Base-by-base conservation (phyloP, 37 sponge, comb jelly and placozoan genomes). In the Axinella damicornis region DNA sequence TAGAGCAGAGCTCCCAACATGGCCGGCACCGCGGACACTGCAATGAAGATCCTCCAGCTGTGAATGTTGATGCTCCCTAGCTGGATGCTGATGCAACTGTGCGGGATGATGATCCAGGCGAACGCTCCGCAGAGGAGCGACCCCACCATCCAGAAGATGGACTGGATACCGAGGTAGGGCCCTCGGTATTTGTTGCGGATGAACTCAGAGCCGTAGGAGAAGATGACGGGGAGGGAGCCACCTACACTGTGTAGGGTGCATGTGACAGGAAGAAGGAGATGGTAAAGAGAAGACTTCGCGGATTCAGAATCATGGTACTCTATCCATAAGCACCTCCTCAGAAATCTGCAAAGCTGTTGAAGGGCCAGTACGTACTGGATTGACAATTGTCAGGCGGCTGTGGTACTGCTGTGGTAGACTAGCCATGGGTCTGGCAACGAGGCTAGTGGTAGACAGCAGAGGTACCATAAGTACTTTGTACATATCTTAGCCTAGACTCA, bases 151-250 rank as follows among this genome's bases (percentile, higher is more conserved):
- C 89, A 93, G 78, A 85, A 89, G 24, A 53, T 69, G 35, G 89
- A 63, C 75, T 89, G 85, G 22, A 73, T 37, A 9, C 65, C 81
- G 25, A 93, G 57, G 41, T 87, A 88, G 17, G 87, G 75, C 2
- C 89, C 93, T 24, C 89, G 78, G 18, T 85, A 83, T 65, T 85
- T 80, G 65, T 77, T 82, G 30, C 74, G 65, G 53, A 81, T 85
- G 65, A 93, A 88, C 78, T 93, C 93, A 32, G 93, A 73, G 0
- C 22, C 56, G 53, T 93, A 93, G 20, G 93, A 52, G n/a, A 64
- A 53, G 22, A 93, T 73, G 31, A 93, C 83, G 14, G 93, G 89
- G 6, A 93, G 73, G 5, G 93, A 93, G 0, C 93, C 93, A n/a
- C 93, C 93, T 62, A 93, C 89, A 59, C 92, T 92, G 68, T 0